Percentiles rank a stretch among this genome's conserved stretches.
These are phyloP conservation scores for Pantherophis guttatus DNA, from an alignment of 2,113 vertebrate genomes.

Conservation along the genomic window DNA sequence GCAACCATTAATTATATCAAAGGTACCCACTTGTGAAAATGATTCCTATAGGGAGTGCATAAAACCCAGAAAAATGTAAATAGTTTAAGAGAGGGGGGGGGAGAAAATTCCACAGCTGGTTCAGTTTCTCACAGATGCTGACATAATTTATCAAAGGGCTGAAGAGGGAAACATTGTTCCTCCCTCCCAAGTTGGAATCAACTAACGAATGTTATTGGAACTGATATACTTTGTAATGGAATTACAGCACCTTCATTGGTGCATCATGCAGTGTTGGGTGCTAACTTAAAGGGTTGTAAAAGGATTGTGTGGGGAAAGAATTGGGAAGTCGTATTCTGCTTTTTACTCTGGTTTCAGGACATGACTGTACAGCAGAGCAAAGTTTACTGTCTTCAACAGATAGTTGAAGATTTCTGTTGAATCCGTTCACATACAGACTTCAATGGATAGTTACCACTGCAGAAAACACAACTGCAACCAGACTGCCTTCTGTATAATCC, in stretches of 20 bases:
- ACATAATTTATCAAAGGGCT: neutral
- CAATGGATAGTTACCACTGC: too few relatives aligned
- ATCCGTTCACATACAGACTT: too few relatives aligned
- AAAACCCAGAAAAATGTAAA: neutral
- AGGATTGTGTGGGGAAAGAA: neutral
- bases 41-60: constrained; percentile 6
- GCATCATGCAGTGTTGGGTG: neutral
- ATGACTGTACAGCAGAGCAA: neutral
- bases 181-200: neutral
- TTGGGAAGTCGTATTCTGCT: neutral
- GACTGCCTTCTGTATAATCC: too few relatives aligned
- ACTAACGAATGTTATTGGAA: neutral
- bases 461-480: too few relatives aligned
- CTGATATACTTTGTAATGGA: neutral
- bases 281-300: neutral
- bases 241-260: neutral
- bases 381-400: neutral
- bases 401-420: too few relatives aligned
- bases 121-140: neutral
- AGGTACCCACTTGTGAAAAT: constrained; percentile 13
- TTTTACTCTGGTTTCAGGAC: neutral
- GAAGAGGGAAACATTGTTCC: neutral
- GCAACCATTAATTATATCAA: neutral
- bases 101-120: neutral
- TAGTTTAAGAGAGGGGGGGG: neutral